A percentile compares a stretch with the other conserved stretches of the same genome.
phyloP scores from a whole-genome alignment of 2,797 vertebrate species.

The Microchirus variegatus region DNA sequence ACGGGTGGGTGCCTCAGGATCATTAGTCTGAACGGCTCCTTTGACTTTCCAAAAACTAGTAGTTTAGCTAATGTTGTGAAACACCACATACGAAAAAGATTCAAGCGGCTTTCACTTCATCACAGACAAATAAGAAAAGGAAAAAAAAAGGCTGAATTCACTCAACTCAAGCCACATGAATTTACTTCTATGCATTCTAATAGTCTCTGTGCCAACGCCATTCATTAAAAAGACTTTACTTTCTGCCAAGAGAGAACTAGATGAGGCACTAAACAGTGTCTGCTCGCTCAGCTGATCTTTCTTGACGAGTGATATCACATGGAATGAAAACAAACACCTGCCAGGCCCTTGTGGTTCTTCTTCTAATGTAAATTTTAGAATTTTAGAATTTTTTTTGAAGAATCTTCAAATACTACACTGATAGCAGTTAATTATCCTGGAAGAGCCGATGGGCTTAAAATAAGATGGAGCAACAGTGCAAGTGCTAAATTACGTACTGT shows the following conservation, averaged over 20 bases:
- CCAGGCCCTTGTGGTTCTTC: constrained; percentile 23
- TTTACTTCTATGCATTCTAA: constrained; percentile 51
- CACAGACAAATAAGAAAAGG: constrained; percentile 11
- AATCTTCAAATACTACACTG: constrained; percentile 21
- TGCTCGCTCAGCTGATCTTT: constrained; percentile 51
- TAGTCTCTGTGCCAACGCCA: constrained; percentile 41
- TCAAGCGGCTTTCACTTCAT: constrained; percentile 37
- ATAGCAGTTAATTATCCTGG: constrained; percentile 7
- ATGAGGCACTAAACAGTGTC: constrained; percentile 56
- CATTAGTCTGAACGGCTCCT: constrained; percentile 27
- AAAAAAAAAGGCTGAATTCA: constrained; percentile 24
- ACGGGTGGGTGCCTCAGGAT: constrained; percentile 20
- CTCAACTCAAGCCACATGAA: constrained; percentile 17
- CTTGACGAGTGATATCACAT: constrained; percentile 56
- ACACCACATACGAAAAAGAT: constrained; percentile 28
- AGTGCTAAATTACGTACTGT: too few species aligned
- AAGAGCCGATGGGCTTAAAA: not conserved
- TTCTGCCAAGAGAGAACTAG: constrained; percentile 48
- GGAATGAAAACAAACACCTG: constrained; percentile 68
- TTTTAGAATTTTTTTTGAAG: too few species aligned
- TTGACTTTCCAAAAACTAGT: constrained; percentile 21
- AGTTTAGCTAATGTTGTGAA: constrained; percentile 24
- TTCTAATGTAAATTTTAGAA: too few species aligned
- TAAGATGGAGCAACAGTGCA: too few species aligned
- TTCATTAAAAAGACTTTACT: constrained; percentile 59